These are phyloP conservation scores for Platalea minor DNA, from an alignment of 2,797 vertebrate species.

Conservation along the genomic window DNA sequence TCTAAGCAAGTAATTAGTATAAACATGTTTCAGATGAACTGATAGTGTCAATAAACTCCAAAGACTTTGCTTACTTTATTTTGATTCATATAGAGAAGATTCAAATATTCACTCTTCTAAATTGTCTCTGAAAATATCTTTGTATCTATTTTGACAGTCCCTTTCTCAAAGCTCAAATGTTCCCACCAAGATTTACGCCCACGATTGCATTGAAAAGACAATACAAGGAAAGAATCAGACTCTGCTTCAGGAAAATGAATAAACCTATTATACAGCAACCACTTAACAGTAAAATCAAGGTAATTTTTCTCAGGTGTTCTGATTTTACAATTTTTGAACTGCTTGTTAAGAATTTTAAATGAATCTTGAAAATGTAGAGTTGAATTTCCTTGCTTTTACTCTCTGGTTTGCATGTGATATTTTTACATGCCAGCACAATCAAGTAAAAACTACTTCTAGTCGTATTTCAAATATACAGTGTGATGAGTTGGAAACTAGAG, in stretches of 20 bases:
- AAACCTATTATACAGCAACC: neutral
- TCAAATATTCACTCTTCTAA: neutral
- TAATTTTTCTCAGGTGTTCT: neutral
- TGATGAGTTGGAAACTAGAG: neutral
- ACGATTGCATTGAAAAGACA: neutral
- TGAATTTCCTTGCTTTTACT: neutral
- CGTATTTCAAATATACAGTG: neutral
- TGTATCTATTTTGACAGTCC: conserved; percentile 23
- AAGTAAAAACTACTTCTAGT: neutral
- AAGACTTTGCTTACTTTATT: neutral
- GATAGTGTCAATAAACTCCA: neutral
- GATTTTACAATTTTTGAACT: neutral
- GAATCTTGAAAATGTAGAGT: neutral
- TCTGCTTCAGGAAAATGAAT: neutral
- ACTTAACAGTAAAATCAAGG: neutral
- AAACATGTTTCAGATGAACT: neutral
- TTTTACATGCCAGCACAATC: neutral
- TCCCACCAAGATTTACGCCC: neutral
- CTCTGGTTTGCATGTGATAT: neutral
- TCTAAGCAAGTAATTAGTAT: neutral
- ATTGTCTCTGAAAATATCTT: neutral
- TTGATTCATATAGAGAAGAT: neutral
- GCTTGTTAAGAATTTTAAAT: neutral
- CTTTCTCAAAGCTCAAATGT: neutral
- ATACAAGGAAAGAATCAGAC: neutral